A percentile compares a stretch with the other conserved stretches of the same genome.
Conservation (phyloP, 2,113 vertebrate species). For the Brachionichthys hirsutus region DNA sequence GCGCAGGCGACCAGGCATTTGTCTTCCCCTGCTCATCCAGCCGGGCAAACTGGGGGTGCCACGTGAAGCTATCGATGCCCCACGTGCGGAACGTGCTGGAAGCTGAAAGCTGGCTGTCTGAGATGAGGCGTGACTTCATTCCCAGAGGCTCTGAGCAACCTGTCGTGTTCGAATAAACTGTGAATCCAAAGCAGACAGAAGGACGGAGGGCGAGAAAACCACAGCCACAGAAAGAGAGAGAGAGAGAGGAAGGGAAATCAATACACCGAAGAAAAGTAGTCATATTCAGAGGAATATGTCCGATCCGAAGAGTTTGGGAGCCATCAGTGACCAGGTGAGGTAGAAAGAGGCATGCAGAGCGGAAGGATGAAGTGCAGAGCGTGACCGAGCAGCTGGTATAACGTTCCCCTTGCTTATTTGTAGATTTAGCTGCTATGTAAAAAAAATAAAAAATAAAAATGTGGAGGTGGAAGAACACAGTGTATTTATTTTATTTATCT, state of each 20-base stretch:
- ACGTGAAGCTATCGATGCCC: slow-evolving; percentile 88
- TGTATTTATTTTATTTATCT: too few species aligned
- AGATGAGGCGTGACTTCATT: slow-evolving; percentile 86
- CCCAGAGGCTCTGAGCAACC: slow-evolving; percentile 91
- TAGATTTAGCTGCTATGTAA: too few species aligned
- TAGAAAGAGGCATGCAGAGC: slow-evolving; percentile 1
- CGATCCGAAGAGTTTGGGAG: background rate
- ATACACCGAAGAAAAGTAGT: slow-evolving; percentile 21
- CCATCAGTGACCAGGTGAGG: background rate
- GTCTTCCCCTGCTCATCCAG: slow-evolving; percentile 92
- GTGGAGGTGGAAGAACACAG: too few species aligned
- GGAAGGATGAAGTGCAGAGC: background rate
- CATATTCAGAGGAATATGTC: background rate
- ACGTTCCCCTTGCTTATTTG: too few species aligned
- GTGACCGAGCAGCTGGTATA: background rate
- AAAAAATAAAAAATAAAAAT: background rate
- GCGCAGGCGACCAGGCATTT: slow-evolving; percentile 90
- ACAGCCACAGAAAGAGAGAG: slow-evolving; percentile 23
- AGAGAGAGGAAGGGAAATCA: slow-evolving; percentile 19
- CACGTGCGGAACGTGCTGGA: slow-evolving; percentile 90
- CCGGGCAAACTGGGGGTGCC: slow-evolving; percentile 87
- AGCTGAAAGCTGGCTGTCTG: slow-evolving; percentile 85
- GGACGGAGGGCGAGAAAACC: slow-evolving; percentile 15
- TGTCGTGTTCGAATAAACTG: slow-evolving; percentile 85
- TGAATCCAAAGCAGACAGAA: slow-evolving; percentile 64